These are phyloP conservation scores for Edolisoma coerulescens DNA, from an alignment of 2,113 vertebrate species.

Conservation along the genomic window DNA sequence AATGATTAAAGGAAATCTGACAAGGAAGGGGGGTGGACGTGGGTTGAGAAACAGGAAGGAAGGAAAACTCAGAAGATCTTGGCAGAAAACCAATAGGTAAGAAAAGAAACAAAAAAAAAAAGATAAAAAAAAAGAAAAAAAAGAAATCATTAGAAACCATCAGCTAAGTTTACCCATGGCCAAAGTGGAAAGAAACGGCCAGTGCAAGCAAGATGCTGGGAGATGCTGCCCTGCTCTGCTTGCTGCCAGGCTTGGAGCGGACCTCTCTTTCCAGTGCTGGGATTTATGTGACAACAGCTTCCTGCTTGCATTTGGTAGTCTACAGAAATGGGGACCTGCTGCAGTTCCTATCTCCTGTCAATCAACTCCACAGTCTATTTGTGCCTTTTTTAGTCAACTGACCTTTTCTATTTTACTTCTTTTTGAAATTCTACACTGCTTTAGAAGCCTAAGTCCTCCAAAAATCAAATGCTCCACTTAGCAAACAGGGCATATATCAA, in stretches of 20 bases:
- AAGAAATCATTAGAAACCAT: neutral
- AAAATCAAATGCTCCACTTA: neutral
- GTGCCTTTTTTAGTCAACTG: neutral
- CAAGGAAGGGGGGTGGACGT: neutral
- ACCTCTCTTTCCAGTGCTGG: neutral
- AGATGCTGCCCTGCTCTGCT: neutral
- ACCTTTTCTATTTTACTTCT: neutral
- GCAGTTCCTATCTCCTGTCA: neutral
- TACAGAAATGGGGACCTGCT: neutral
- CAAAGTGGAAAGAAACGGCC: neutral
- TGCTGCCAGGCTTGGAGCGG: neutral
- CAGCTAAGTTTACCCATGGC: neutral
- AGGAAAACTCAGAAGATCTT: neutral
- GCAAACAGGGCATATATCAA: neutral
- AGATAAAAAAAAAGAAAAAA: rapidly evolving
- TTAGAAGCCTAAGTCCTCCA: neutral
- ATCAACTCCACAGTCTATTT: neutral
- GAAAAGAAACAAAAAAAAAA: neutral
- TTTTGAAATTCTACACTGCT: neutral
- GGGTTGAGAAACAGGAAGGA: neutral
- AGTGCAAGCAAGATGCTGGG: neutral
- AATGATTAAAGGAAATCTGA: conserved; percentile 13
- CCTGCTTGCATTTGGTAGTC: neutral
- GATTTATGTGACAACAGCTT: neutral
- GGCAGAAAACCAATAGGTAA: neutral